Evolutionary conservation across 2,888 invertebrate species (phyloP), one percentile per base, ranked within the genome.

Genomic region (Lordiphosa andalusiaca): DNA sequence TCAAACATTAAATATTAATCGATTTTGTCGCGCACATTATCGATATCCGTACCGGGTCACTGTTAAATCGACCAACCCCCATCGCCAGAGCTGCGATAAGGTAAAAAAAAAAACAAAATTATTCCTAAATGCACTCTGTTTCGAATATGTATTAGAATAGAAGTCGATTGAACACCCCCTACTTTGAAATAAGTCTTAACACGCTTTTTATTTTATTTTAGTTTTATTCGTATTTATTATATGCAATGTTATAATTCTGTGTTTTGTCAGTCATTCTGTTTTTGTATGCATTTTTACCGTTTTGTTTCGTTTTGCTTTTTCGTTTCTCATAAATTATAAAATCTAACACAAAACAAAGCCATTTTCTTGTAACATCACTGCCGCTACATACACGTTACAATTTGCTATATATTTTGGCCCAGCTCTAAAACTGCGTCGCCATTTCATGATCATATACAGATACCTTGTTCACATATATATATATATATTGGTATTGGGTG

Each of bases 181-280:
- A 23, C 23, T 23, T 23, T 23, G 6, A 23, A 6, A 23, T 6
- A 16, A 16, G 16, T 16, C 6, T 6, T 23, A 23, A 16, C 25
- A 46, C 4, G 10, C 5, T 21, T 16, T 46, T 47, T 56, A 54
- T 67, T 53, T 16, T 53, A 65, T 70, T 81, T 76, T 84, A 81
- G 64, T 78, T 69, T 74, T 74, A 84, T 72, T 78, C 7, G 67
- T 76, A 71, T 84, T 84, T 85, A 82, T 86, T 73, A 81, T 84
- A 85, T 85, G 83, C 74, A 72, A 73, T 84, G 80, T 78, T 80
- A 80, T 80, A 82, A 78, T 84, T 86, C 80, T 84, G 80, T 84
- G 75, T 84, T 86, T 87, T 85, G 76, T 86, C 86, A 86, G 86
- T 86, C 86, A 86, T 86, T 86, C 87, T 85, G 84, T 86, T 83